Evolutionary conservation across 2,888 invertebrate genomes (phyloP), one percentile per base, ranked within the genome.

Genomic region (Chesias legatella): DNA sequence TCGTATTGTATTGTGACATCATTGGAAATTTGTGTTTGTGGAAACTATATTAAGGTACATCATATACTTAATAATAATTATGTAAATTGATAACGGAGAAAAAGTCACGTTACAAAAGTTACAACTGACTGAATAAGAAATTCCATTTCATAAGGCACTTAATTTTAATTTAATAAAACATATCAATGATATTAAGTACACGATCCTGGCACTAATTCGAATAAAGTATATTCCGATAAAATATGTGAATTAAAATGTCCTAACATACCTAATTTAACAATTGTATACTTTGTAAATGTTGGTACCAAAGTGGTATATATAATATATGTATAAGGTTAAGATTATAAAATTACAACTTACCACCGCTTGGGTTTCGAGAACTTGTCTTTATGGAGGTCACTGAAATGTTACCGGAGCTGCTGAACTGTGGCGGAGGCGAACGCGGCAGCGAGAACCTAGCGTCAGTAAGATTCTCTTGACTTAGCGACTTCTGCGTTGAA

Each of bases 351-450:
- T 44, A 44, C 22, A 80, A 53, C 60, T 78, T 80, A 9, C 89
- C 89, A 8, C 89, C 89, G 44, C 89, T 89, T 0, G 89, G 89
- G 62, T 85, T 88, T 58, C 73, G 86, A 7, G 92, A 92, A 58
- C 90, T 91, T 57, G 80, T 90, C 50, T 91, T 89, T 30, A 92
- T 92, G 0, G 91, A 91, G n/a, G 91, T 92, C 0, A 91, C 90
- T 2, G 91, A 89, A 40, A 89, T 81, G 35, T 88, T 89, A 0
- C 84, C 85, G 3, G 86, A 75, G 56, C 84, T 84, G 47, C 79
- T 82, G 24, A 79, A 61, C 7, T 68, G 63, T 0, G 80, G 81
- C 0, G 86, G 83, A 8, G 88, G 85, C 0, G 88, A 81, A 0
- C 75, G 73, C 2, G 85, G 82, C 39, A 88, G 52, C 1, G 86